These are phyloP conservation scores for Neolamprologus longior DNA, from an alignment of 2,113 vertebrate genomes.

Conservation along the genomic window DNA sequence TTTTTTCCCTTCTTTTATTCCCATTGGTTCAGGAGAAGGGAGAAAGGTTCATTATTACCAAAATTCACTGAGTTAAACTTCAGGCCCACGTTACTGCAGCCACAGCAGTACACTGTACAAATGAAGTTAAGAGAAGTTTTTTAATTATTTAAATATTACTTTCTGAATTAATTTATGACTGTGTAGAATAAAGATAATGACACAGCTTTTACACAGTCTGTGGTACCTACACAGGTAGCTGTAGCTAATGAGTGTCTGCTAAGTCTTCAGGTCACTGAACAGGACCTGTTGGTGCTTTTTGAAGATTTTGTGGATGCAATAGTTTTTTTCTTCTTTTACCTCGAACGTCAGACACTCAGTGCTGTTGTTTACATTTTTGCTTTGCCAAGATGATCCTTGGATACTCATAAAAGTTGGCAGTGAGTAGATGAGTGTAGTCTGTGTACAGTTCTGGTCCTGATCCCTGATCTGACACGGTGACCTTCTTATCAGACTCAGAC, in stretches of 20 bases:
- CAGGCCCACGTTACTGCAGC: neutral
- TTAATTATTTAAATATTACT: neutral
- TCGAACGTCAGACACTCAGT: neutral
- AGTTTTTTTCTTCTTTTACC: neutral
- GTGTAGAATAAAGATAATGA: neutral
- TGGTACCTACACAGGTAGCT: neutral
- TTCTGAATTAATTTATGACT: neutral
- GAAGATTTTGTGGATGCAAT: neutral
- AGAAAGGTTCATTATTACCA: neutral
- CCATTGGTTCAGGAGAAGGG: neutral
- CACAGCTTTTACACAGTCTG: neutral
- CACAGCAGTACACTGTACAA: neutral
- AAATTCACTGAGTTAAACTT: neutral
- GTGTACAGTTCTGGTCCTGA: fast-evolving
- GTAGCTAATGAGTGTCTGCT: neutral
- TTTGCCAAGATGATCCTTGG: neutral
- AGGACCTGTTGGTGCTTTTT: neutral
- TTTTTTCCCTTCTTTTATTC: fast-evolving
- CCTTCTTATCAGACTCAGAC: neutral
- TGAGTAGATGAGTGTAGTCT: neutral
- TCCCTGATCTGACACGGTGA: neutral
- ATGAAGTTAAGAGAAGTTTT: neutral
- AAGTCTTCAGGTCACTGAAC: neutral
- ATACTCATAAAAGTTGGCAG: neutral
- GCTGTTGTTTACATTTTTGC: neutral